Percentiles rank a stretch among this genome's conserved stretches.
phyloP scores from a whole-genome alignment of 2,888 invertebrate genomes.

The Eristalis arbustorum region DNA sequence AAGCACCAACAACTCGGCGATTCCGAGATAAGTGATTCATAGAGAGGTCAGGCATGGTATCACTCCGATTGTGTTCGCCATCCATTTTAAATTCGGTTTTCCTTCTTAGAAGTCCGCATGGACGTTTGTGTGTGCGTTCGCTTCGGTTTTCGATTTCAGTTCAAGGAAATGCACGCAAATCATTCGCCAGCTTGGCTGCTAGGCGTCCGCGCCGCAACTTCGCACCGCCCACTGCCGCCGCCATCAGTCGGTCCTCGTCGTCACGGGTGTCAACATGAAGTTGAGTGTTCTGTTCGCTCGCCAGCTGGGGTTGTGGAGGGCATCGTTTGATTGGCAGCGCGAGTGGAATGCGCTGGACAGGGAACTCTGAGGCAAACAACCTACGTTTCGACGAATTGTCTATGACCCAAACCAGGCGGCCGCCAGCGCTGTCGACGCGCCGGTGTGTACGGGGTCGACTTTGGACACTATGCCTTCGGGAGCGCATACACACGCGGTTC shows the following conservation, averaged over 20 bases:
- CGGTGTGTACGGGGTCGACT: not conserved
- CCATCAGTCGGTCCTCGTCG: not conserved
- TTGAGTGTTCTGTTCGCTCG: not conserved
- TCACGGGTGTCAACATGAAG: slow-evolving; percentile 8
- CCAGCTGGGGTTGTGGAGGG: not conserved
- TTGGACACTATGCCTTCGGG: slow-evolving; percentile 4
- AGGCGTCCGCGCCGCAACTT: not conserved
- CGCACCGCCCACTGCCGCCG: slow-evolving; percentile 41
- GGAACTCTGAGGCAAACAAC: slow-evolving; percentile 21
- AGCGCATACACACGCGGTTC: slow-evolving; percentile 49
- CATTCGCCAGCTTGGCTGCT: slow-evolving; percentile 2
- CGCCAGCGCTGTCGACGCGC: too few relatives aligned
- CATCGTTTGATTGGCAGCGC: slow-evolving; percentile 11
- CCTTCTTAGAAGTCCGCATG: slow-evolving; percentile 36
- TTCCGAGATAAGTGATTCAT: slow-evolving; percentile 61
- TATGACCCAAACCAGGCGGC: slow-evolving; percentile 46
- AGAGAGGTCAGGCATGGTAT: slow-evolving; percentile 54
- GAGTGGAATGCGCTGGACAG: not conserved
- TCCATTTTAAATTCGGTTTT: slow-evolving; percentile 15
- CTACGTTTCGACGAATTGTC: slow-evolving; percentile 56
- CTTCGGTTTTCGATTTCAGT: slow-evolving; percentile 43
- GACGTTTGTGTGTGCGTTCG: not conserved
- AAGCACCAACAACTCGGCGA: slow-evolving; percentile 34
- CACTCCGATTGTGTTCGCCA: slow-evolving; percentile 42
- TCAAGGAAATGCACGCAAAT: slow-evolving; percentile 61